Percentiles rank a stretch among this genome's conserved stretches.
phyloP scores from a whole-genome alignment of 53 echinoderm and acorn worm species.

The Actinopyga echinites region DNA sequence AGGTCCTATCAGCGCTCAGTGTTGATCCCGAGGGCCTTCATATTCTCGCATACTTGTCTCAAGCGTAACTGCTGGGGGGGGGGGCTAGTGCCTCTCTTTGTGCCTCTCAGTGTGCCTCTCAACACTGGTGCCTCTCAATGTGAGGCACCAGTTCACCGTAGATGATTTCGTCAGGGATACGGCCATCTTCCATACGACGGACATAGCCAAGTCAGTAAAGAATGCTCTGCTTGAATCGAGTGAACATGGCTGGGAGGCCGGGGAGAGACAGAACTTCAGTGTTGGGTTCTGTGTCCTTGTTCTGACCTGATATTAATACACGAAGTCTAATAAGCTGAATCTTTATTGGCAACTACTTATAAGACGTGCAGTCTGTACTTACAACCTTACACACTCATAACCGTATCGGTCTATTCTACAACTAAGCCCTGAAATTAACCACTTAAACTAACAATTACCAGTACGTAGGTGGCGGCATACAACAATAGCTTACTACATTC shows the following conservation, averaged over 20 bases:
- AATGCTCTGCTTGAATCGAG: constrained; percentile 14
- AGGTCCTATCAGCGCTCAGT: constrained; percentile 37
- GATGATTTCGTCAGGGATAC: constrained; percentile 59
- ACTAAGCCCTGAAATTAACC: too few species aligned
- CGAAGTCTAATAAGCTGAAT: too few species aligned
- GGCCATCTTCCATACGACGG: constrained; percentile 48
- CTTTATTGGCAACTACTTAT: too few species aligned
- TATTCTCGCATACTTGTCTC: constrained; percentile 50
- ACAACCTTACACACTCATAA: too few species aligned
- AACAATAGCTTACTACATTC: too few species aligned
- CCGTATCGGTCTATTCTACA: too few species aligned
- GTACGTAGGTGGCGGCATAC: too few species aligned
- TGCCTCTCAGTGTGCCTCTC: too few species aligned
- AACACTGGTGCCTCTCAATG: too few species aligned
- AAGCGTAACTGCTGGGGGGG: constrained; percentile 58
- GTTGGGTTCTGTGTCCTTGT: constrained; percentile 51
- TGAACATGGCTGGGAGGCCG: constrained; percentile 32
- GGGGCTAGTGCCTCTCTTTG: constrained; percentile 17
- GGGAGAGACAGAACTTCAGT: constrained; percentile 18
- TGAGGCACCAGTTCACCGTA: constrained; percentile 49
- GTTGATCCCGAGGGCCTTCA: constrained; percentile 55
- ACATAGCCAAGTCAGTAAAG: constrained; percentile 61
- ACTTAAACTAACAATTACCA: too few species aligned
- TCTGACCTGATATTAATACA: too few species aligned
- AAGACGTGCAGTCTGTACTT: too few species aligned